Base-by-base conservation (phyloP, 2,888 invertebrate species). In the Rhodophaea formosa region DNA sequence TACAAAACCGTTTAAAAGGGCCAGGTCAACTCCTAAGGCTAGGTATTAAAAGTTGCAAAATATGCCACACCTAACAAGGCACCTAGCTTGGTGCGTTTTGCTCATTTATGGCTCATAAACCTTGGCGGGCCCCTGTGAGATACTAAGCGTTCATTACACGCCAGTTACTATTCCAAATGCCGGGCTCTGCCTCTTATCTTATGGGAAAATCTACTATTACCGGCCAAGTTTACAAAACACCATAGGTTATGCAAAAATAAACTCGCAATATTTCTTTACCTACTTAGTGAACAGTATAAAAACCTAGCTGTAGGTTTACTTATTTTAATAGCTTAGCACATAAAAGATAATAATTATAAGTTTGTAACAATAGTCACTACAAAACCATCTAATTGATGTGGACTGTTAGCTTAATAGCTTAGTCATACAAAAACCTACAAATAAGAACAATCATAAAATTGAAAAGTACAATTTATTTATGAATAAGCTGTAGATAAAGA, bases 61-160 rank as follows among this genome's bases (percentile, higher is more conserved):
- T 51, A 51, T 51, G 15, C 17, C 39, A 12, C 14, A 16, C 51
- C 51, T 51, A 51, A 51, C 16, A 51, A 1, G 32, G 51, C n/a
- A 39, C 7, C 5, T n/a, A 3, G 23, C 23, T 51, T 35, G 51
- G 51, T 17, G 35, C 35, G 51, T 51, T 51, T 35, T 51, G 17
- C 35, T 7, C 52, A 57, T 56, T 57, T 55, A 54, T 47, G 32
- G 51, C 51, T 17, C 5, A 12, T 7, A 17, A 17, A 35, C 51
- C 51, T 51, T 51, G 51, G 8, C 35, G 15, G 7, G 35, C 49
- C 8, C 15, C 17, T 17, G 51, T 7, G 51, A 51, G 32, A 35
- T 51, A 51, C 51, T 32, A 49, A 32, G 35, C 51, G 35, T 51
- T 51, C 51, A 16, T 35, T 35, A 51, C 7, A 16, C 15, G 35